Evolutionary conservation across 1,140 invertebrate species (phyloP).

Genomic region (Cyclargus thomasi): DNA sequence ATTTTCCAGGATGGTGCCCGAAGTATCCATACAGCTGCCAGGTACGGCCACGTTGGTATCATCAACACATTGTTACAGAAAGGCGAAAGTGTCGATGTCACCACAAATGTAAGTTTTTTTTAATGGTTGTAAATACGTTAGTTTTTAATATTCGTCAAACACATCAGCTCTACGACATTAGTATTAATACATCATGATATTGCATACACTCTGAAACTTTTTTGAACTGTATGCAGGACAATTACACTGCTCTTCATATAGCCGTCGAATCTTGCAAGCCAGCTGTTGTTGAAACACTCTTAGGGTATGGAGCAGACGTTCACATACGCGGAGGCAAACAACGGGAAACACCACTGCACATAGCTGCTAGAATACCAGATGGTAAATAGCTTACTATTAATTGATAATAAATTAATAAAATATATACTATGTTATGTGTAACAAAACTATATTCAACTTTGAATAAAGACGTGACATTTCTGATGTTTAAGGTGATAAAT

Average conservation of each 20-base stretch:
- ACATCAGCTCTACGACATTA: too few species aligned
- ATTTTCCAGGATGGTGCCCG: constrained; percentile 84
- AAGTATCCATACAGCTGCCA: constrained; percentile 94
- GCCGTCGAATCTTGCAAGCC: constrained; percentile 98
- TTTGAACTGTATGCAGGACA: constrained; percentile 81
- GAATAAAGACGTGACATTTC: neutral
- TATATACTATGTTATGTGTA: too few species aligned
- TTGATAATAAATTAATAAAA: too few species aligned
- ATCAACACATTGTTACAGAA: constrained; percentile 96
- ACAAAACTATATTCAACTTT: too few species aligned
- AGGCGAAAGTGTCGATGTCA: constrained; percentile 96
- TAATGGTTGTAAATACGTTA: too few species aligned
- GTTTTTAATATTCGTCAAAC: too few species aligned
- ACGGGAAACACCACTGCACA: constrained; percentile 95
- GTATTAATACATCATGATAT: too few species aligned
- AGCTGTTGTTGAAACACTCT: constrained; percentile 94
- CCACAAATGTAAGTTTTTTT: constrained; percentile 88
- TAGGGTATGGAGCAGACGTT: constrained; percentile 97
- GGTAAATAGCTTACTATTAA: constrained; percentile 76
- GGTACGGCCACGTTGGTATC: constrained; percentile 96
- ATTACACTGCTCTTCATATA: constrained; percentile 98
- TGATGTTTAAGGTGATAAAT: constrained; percentile 81
- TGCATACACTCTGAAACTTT: too few species aligned
- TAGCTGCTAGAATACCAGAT: constrained; percentile 93
- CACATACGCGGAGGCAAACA: constrained; percentile 93